Conservation (phyloP, 2,113 vertebrate genomes). For the Grantiella picta region DNA sequence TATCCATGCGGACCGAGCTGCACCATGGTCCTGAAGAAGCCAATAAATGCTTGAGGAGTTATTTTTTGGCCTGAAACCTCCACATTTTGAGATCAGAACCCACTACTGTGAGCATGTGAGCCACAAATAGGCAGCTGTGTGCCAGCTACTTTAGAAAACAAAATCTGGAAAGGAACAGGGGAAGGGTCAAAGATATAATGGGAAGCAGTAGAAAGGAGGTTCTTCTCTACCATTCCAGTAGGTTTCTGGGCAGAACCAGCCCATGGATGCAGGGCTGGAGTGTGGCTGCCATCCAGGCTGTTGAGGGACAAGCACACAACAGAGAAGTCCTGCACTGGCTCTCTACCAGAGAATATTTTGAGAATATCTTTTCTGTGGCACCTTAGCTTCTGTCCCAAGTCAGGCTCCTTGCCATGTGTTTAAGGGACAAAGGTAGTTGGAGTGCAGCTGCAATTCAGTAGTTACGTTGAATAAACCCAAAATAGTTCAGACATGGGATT, state of each 20-base stretch:
- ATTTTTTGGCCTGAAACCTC: not conserved
- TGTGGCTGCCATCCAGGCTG: not conserved
- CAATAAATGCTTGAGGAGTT: not conserved
- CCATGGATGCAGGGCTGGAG: not conserved
- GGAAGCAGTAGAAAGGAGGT: not conserved
- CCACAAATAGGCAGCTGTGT: not conserved
- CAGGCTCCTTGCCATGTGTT: not conserved
- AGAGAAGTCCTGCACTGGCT: not conserved
- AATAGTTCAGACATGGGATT: accelerated
- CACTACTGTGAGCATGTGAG: not conserved
- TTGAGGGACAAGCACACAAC: not conserved
- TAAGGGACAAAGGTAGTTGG: not conserved
- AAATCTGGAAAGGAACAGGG: not conserved
- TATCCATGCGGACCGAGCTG: accelerated
- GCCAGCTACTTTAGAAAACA: not conserved
- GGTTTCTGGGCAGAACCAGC: not conserved
- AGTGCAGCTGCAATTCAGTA: not conserved
- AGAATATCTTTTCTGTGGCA: not conserved
- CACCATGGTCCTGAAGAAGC: not conserved
- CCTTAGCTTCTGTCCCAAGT: not conserved
- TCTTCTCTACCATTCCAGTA: not conserved
- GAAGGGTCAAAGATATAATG: not conserved
- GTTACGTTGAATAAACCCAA: not conserved
- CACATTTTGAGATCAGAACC: not conserved
- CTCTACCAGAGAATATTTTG: not conserved